These are phyloP conservation scores for Laodelphax striatellus DNA, from an alignment of 1,140 invertebrate genomes.

Conservation along the genomic window DNA sequence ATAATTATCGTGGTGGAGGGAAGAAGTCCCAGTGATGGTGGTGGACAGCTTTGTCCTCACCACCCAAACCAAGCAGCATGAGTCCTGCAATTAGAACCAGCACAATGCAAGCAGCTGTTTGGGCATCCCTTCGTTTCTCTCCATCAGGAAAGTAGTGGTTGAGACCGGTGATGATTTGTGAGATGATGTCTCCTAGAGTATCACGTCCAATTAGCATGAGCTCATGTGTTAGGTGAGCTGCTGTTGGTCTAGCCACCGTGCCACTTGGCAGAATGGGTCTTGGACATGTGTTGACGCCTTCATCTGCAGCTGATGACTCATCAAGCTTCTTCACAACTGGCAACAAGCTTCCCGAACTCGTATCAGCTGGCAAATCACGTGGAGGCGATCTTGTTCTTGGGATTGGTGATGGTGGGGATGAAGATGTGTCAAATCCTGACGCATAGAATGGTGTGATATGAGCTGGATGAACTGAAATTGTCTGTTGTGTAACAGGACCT, in stretches of 20 bases:
- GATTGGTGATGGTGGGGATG: neutral
- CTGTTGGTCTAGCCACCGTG: neutral
- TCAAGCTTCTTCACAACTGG: neutral
- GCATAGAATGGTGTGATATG: neutral
- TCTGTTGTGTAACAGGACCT: constrained; percentile 6
- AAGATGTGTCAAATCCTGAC: too few relatives aligned
- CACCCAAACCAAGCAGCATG: constrained; percentile 51
- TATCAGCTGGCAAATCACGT: neutral
- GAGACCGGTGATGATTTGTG: constrained; percentile 8
- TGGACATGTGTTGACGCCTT: neutral
- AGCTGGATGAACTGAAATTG: neutral
- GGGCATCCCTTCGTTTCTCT: constrained; percentile 49
- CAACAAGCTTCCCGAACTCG: constrained; percentile 1
- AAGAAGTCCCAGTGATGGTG: constrained; percentile 74
- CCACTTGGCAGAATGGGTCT: too few relatives aligned
- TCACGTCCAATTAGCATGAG: constrained; percentile 17
- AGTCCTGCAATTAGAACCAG: constrained; percentile 59
- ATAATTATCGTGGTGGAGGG: constrained; percentile 12
- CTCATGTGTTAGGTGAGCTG: constrained; percentile 10
- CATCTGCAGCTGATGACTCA: constrained; percentile 4
- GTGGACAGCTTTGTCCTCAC: constrained; percentile 51
- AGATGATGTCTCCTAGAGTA: constrained; percentile 4
- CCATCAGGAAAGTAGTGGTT: constrained; percentile 27
- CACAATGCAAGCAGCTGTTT: constrained; percentile 58
- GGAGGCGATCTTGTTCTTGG: neutral